A percentile compares a stretch with the other conserved stretches of the same genome.
Conservation (phyloP, 2,113 vertebrate genomes). For the Turnix velox region DNA sequence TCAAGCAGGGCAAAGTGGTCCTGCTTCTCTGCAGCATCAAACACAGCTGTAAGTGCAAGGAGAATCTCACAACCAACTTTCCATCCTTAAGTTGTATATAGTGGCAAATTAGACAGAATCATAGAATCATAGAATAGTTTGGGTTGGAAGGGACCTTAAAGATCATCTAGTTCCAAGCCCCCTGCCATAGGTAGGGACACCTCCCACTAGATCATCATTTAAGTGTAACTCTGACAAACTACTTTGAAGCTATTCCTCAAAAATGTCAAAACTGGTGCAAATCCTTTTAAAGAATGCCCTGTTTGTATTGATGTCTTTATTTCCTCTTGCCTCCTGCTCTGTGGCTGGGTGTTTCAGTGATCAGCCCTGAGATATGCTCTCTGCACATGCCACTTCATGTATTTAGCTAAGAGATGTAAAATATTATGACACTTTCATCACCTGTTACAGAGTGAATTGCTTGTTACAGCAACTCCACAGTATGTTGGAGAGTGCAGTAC, state of each 20-base stretch:
- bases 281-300: neutral
- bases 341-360: neutral
- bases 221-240: neutral
- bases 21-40: neutral
- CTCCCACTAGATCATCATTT: neutral
- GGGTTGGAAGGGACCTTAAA: too few species aligned
- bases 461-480: neutral
- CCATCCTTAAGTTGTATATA: neutral
- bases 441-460: neutral
- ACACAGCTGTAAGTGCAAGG: neutral
- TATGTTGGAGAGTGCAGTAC: neutral
- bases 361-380: neutral
- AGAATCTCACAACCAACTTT: neutral
- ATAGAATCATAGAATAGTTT: too few species aligned
- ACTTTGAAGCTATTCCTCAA: neutral
- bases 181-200: too few species aligned
- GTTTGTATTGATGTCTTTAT: neutral
- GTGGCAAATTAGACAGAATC: too few species aligned
- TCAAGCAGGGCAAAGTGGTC: neutral
- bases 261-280: neutral
- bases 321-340: neutral
- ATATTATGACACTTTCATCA: neutral
- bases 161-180: too few species aligned
- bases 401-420: neutral
- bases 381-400: neutral